Conservation (phyloP, 1,140 invertebrate genomes). For the Agrypnia vestita region DNA sequence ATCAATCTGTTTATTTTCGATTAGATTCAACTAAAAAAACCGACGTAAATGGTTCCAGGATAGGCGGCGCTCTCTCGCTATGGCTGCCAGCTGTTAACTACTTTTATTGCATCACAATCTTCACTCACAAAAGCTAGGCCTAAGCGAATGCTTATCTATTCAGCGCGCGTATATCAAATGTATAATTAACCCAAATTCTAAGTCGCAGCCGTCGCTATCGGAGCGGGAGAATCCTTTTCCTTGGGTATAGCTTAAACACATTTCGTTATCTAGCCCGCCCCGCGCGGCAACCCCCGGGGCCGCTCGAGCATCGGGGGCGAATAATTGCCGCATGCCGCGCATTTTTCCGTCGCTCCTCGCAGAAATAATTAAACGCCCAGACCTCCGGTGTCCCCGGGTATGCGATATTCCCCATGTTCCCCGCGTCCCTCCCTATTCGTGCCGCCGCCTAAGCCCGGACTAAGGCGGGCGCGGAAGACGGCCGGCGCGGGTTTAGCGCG, state of each 20-base stretch:
- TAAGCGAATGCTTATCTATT: no score
- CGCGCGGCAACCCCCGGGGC: not conserved
- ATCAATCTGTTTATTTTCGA: no score
- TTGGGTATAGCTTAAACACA: constrained; percentile 34
- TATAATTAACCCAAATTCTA: constrained; percentile 26
- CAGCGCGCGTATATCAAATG: not conserved
- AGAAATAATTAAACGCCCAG: constrained; percentile 60
- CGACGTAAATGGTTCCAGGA: no score
- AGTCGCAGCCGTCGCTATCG: not conserved
- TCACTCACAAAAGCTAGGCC: no score
- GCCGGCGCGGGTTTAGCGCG: not conserved
- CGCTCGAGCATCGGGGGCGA: constrained; percentile 52
- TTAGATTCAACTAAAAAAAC: no score
- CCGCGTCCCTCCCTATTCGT: not conserved
- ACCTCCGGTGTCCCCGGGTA: constrained; percentile 46
- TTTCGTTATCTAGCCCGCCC: constrained; percentile 34
- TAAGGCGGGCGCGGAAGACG: not conserved
- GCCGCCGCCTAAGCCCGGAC: constrained; percentile 15
- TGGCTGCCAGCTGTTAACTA: no score
- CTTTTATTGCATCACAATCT: no score
- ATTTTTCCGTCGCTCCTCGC: constrained; percentile 58
- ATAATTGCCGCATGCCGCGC: constrained; percentile 60
- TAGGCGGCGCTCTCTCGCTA: no score
- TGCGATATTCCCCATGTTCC: constrained; percentile 25
- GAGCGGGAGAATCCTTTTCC: not conserved